A percentile compares a stretch with the other conserved stretches of the same genome.
Conservation (phyloP, 1,140 invertebrate genomes). For the Polypedilum pembai region DNA sequence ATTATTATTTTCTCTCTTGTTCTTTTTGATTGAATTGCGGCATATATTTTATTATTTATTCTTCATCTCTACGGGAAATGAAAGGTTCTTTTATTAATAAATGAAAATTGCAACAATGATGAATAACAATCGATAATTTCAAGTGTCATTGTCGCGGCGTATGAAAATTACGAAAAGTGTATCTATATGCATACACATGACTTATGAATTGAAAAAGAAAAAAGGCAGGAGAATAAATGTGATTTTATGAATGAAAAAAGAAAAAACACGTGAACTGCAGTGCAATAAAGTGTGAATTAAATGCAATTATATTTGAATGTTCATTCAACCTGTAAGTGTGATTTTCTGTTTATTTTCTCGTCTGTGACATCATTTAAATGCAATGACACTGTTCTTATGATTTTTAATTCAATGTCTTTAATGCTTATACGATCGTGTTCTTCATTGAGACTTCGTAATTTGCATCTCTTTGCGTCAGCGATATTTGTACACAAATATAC, state of each 20-base stretch:
- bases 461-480: too few relatives aligned
- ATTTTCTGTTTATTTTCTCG: neutral
- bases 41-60: conserved; percentile 1
- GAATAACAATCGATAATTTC: neutral
- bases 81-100: conserved; percentile 14
- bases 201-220: too few relatives aligned
- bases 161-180: too few relatives aligned
- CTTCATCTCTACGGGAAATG: conserved; percentile 1
- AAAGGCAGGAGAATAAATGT: too few relatives aligned
- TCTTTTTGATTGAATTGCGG: neutral
- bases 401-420: too few relatives aligned
- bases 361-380: conserved; percentile 3
- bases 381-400: neutral
- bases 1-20: neutral
- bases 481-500: too few relatives aligned
- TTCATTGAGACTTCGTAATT: too few relatives aligned
- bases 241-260: neutral
- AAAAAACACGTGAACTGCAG: too few relatives aligned
- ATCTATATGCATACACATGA: too few relatives aligned
- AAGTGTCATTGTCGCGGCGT: too few relatives aligned
- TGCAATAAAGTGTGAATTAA: neutral
- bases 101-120: conserved; percentile 18
- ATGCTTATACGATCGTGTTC: too few relatives aligned
- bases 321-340: neutral
- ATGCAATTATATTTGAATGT: neutral